Evolutionary conservation across 2,888 invertebrate species (phyloP).

Genomic region (Drosophila cognata): DNA sequence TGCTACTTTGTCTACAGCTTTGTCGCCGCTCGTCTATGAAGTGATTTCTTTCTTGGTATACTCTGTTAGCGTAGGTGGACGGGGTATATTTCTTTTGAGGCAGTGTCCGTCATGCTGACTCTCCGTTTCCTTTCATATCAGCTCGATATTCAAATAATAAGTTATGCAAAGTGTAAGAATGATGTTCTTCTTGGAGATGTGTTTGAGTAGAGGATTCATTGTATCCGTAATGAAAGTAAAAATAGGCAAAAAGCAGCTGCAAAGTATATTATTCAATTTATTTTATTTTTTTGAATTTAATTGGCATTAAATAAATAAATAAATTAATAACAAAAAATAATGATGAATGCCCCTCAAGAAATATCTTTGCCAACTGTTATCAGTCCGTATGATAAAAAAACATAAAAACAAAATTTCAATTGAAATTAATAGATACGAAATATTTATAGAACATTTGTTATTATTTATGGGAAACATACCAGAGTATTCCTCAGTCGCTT

Average conservation of each 20-base stretch:
- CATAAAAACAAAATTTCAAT: too few species aligned
- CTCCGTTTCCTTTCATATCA: background rate
- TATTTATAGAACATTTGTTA: background rate
- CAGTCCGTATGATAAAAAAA: background rate
- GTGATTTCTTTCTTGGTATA: constrained; percentile 48
- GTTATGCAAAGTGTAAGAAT: too few species aligned
- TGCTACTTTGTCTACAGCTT: constrained; percentile 65
- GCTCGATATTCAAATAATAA: background rate
- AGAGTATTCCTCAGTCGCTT: background rate
- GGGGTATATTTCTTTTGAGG: background rate
- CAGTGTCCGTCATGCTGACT: background rate
- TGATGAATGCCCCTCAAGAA: too few species aligned
- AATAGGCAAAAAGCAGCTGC: too few species aligned
- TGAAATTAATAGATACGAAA: background rate
- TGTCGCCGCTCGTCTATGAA: constrained; percentile 48
- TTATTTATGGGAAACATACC: background rate
- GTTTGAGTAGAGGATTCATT: too few species aligned
- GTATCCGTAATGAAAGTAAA: too few species aligned
- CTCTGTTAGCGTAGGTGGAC: background rate
- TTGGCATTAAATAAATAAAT: background rate
- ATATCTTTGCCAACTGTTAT: too few species aligned
- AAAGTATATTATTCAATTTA: too few species aligned
- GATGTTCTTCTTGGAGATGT: too few species aligned
- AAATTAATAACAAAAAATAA: background rate
- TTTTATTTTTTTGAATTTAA: background rate